Conservation (phyloP, 2,797 vertebrate genomes). For the Enteromius treurensis region DNA sequence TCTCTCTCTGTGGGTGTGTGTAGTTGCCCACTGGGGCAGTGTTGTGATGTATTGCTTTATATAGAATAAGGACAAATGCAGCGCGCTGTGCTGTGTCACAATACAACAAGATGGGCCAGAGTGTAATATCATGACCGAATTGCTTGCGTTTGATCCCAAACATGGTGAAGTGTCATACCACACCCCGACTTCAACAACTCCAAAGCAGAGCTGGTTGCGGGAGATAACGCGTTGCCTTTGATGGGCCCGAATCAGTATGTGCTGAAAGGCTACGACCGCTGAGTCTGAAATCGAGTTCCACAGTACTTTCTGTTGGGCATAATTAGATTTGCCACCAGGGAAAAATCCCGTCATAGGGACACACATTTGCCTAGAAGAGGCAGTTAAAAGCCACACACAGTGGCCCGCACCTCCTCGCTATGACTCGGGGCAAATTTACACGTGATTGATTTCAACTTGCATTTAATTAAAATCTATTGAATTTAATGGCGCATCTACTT, state of each 20-base stretch:
- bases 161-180: conserved; percentile 61
- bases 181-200: conserved; percentile 62
- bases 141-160: conserved; percentile 63
- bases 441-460: conserved; percentile 36
- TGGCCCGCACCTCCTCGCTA: not conserved
- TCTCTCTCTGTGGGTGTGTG: not conserved
- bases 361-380: conserved; percentile 28
- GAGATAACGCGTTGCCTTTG: conserved; percentile 77
- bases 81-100: conserved; percentile 10
- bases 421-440: conserved; percentile 18
- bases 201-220: conserved; percentile 68
- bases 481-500: conserved; percentile 6
- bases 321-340: conserved; percentile 74
- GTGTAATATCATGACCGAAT: conserved; percentile 57
- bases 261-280: conserved; percentile 61
- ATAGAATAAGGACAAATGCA: conserved; percentile 45
- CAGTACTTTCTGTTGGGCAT: conserved; percentile 69
- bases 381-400: not conserved
- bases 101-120: not conserved
- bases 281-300: conserved; percentile 65
- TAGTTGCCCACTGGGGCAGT: not conserved
- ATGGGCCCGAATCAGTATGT: conserved; percentile 66
- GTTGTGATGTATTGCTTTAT: conserved; percentile 17
- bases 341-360: conserved; percentile 58
- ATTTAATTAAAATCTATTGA: not conserved